phyloP scores from a whole-genome alignment of 2,888 invertebrate genomes.

The Boloria euphrosyne region DNA sequence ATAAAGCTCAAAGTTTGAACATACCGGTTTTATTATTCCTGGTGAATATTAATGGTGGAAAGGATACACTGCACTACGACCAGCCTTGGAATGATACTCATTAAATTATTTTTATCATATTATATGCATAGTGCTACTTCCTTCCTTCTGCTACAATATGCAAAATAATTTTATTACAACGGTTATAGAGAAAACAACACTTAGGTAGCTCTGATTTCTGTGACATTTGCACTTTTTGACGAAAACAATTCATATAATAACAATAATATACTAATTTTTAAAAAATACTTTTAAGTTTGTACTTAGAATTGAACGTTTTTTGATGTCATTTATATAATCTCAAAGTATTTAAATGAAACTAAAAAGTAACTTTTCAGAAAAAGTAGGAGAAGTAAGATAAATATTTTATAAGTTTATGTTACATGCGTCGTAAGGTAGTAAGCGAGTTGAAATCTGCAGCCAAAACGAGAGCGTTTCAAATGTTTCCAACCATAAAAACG shows the following conservation, averaged over 20 bases:
- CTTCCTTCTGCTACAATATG: conserved; percentile 12
- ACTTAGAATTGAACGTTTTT: too few species aligned
- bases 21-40: conserved; percentile 12
- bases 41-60: conserved; percentile 25
- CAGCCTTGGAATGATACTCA: conserved; percentile 31
- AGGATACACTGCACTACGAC: conserved; percentile 28
- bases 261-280: too few species aligned
- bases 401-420: neutral
- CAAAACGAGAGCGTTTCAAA: conserved; percentile 25
- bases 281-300: too few species aligned
- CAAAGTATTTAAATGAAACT: too few species aligned
- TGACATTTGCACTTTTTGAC: too few species aligned
- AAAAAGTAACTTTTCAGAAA: too few species aligned
- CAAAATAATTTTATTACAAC: neutral
- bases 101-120: conserved; percentile 26
- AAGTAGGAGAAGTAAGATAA: neutral
- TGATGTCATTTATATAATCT: too few species aligned
- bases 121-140: conserved; percentile 12
- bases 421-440: neutral
- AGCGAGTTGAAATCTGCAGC: conserved; percentile 7
- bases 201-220: neutral
- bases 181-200: neutral
- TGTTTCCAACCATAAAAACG: conserved; percentile 25
- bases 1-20: neutral
- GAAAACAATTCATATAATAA: too few species aligned